Evolutionary conservation across 2,797 vertebrate genomes (phyloP), one percentile per base, ranked within the genome.

Genomic region (Hydrocynus forskahlii): DNA sequence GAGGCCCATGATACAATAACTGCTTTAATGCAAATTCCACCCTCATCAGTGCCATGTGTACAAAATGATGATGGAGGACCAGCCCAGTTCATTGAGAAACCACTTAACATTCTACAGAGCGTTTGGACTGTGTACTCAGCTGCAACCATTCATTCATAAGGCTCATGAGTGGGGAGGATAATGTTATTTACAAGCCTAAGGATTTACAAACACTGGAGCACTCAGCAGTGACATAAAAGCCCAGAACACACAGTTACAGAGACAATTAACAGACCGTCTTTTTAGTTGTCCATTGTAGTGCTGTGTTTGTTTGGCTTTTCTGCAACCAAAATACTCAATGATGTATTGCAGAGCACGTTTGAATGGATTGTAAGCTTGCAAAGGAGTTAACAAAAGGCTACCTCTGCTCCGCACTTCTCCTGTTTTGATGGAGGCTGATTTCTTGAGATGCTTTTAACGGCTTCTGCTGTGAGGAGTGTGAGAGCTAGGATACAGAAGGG

Each of bases 141-240:
- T 67, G 40, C 63, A 59, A 38, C 57, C 50, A 19, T 60, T 78
- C 17, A 25, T 50, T 69, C 57, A 40, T 50, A 5, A 67, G 17
- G 19, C 21, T 35, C 13, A 14, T 38, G n/a, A 35, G 23, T 50
- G 29, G 16, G 48, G 54, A 52, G 52, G 16, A 60, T 73, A 60
- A 21, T 67, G 63, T 29, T 82, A 29, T 63, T 60, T 67, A 77
- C 75, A 77, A 29, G 59, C 16, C 50, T 38, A 9, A 67, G 69
- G 60, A 82, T 67, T 68, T 74, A 13, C 6, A 68, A 59, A 67
- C 70, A 60, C 54, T 40, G 17, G 7, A 52, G 38, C 23, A 48
- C 55, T 38, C 57, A 62, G 25, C 3, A 35, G 38, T 35, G 5
- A n/a, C 25, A 55, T 10, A 23, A 52, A 57, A 10, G 13, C 52